Evolutionary conservation across 2,888 invertebrate species (phyloP), one percentile per base, ranked within the genome.

Genomic region (Patella caerulea): DNA sequence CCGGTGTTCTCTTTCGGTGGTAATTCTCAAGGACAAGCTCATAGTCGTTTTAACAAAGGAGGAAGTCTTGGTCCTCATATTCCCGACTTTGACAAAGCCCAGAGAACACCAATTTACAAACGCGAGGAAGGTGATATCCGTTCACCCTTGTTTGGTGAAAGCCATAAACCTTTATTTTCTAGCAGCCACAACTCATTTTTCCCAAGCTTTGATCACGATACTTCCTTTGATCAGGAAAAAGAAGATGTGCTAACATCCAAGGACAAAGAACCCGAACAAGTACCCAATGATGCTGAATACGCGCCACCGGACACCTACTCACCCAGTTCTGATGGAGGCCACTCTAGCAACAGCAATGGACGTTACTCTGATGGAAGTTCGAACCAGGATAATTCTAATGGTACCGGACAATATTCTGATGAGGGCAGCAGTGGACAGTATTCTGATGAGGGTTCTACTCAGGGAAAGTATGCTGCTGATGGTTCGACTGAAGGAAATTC

Each of bases 41-140:
- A 65, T 24, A 65, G 24, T 19, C 19, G 65, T 24, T 65, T 65
- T 65, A 65, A 59, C 59, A 59, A 19, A 19, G 65, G 65, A 9
- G 65, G 65, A 11, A 65, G 65, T 65, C 17, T 65, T 2, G 65
- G 65, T 65, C 65, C 65, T 65, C 65, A 65, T 65, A 65, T 65
- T 65, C 65, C 65, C 19, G 65, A 65, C 65, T 65, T 65, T 65
- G 65, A 65, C 24, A 65, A 65, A 65, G 65, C 65, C 14, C 65
- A 65, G 7, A 65, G 65, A 19, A 65, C 65, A 12, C 65, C 65
- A 15, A 65, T 65, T 24, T 65, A 65, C 14, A 65, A 65, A 65
- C 65, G 65, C 19, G 11, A 14, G 14, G 65, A 65, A 65, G 65
- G 65, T 24, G 65, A 65, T 15, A 65, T 65, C 12, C 19, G 65